Percentiles rank a stretch among this genome's conserved stretches.
These are phyloP conservation scores for Holocentrus rufus DNA, from an alignment of 2,797 vertebrate species.

Conservation along the genomic window DNA sequence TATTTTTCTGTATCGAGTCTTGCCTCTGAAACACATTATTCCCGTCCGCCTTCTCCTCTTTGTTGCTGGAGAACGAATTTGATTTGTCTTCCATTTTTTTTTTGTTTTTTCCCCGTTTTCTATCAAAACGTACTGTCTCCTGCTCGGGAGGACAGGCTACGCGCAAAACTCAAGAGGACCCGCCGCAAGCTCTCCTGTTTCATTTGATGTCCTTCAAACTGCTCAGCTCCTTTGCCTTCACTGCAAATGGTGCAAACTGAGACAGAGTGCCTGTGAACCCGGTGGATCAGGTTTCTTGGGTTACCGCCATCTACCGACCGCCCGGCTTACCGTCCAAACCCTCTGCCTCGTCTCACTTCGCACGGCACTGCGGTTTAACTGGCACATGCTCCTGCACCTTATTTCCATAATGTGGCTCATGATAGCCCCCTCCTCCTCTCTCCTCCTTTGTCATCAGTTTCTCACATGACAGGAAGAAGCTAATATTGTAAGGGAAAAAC, in stretches of 20 bases:
- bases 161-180: slow-evolving; percentile 78
- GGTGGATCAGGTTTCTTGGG: slow-evolving; percentile 84
- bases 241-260: slow-evolving; percentile 83
- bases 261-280: slow-evolving; percentile 77
- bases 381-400: slow-evolving; percentile 77
- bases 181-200: slow-evolving; percentile 82
- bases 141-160: slow-evolving; percentile 79
- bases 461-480: slow-evolving; percentile 34
- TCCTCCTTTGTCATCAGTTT: slow-evolving; percentile 36
- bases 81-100: slow-evolving; percentile 90
- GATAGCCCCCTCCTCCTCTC: slow-evolving; percentile 32
- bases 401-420: slow-evolving; percentile 80
- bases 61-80: slow-evolving; percentile 90
- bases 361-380: slow-evolving; percentile 81
- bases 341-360: slow-evolving; percentile 61
- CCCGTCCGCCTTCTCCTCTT: slow-evolving; percentile 89
- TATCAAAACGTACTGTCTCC: slow-evolving; percentile 73
- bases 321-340: slow-evolving; percentile 61
- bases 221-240: slow-evolving; percentile 82
- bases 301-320: slow-evolving; percentile 87
- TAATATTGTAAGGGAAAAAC: neutral
- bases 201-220: slow-evolving; percentile 86
- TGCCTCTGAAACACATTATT: slow-evolving; percentile 91
- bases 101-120: slow-evolving; percentile 39
- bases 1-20: slow-evolving; percentile 87